These are phyloP conservation scores for Silurus asotus DNA, from an alignment of 2,113 vertebrate genomes.

Conservation along the genomic window DNA sequence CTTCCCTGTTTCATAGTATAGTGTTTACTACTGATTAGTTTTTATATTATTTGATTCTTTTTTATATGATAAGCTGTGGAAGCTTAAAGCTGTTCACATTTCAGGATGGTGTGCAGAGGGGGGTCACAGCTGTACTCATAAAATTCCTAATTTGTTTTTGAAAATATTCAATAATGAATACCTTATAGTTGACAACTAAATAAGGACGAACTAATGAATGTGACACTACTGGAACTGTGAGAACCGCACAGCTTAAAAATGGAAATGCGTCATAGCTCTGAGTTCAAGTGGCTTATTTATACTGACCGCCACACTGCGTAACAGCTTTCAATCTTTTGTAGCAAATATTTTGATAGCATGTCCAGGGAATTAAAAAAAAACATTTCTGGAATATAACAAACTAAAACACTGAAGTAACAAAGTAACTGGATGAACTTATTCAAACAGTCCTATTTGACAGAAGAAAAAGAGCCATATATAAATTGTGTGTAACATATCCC, in stretches of 20 bases:
- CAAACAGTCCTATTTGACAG: background rate
- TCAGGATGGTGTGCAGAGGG: background rate
- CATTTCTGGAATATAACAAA: background rate
- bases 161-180: background rate
- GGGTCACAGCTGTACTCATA: background rate
- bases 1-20: background rate
- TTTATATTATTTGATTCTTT: background rate
- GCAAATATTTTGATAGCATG: background rate
- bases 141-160: background rate
- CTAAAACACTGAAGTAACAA: background rate
- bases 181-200: background rate
- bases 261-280: background rate
- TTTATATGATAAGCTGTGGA: background rate
- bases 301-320: background rate
- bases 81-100: background rate
- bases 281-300: background rate
- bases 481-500: too few relatives aligned
- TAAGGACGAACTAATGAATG: background rate
- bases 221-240: background rate
- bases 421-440: background rate
- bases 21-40: background rate
- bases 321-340: background rate
- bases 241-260: background rate
- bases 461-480: background rate
- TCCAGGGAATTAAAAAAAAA: background rate